phyloP scores from a whole-genome alignment of 2,888 invertebrate genomes.

The Vesta saturnalis region DNA sequence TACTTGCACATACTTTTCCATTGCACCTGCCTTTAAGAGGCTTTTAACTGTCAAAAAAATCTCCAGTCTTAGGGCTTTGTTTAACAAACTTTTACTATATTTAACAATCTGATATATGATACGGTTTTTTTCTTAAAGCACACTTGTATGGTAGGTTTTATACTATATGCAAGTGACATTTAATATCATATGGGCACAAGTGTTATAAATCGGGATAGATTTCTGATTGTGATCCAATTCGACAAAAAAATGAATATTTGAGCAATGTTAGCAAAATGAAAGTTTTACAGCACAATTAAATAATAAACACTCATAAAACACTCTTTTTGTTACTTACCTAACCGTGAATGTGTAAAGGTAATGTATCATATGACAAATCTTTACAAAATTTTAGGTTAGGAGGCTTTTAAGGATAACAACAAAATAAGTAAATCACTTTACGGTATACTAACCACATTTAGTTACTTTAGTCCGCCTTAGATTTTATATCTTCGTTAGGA shows the following conservation, averaged over 20 bases:
- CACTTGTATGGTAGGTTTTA: conserved; percentile 31
- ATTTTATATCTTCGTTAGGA: conserved; percentile 1
- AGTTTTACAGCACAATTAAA: no score
- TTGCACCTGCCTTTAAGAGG: conserved; percentile 28
- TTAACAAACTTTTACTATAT: not conserved
- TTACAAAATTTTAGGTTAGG: conserved; percentile 27
- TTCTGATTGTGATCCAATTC: conserved; percentile 10
- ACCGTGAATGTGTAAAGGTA: conserved; percentile 25
- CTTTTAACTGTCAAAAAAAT: conserved; percentile 2
- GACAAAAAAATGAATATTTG: not conserved
- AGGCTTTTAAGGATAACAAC: conserved; percentile 37
- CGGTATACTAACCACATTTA: conserved; percentile 45
- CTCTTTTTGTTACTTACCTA: conserved; percentile 28
- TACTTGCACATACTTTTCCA: conserved; percentile 21
- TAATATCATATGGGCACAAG: conserved; percentile 34
- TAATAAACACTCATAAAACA: no score
- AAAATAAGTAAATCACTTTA: conserved; percentile 50
- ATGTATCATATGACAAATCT: conserved; percentile 28
- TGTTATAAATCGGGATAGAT: conserved; percentile 33
- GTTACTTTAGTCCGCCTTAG: not conserved
- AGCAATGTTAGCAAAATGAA: not conserved
- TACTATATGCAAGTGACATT: conserved; percentile 23
- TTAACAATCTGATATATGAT: conserved; percentile 12
- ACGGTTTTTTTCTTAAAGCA: conserved; percentile 13
- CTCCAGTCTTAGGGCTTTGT: not conserved